These are phyloP conservation scores for Cephus spinipes DNA, from an alignment of 2,888 invertebrate genomes.

Conservation along the genomic window DNA sequence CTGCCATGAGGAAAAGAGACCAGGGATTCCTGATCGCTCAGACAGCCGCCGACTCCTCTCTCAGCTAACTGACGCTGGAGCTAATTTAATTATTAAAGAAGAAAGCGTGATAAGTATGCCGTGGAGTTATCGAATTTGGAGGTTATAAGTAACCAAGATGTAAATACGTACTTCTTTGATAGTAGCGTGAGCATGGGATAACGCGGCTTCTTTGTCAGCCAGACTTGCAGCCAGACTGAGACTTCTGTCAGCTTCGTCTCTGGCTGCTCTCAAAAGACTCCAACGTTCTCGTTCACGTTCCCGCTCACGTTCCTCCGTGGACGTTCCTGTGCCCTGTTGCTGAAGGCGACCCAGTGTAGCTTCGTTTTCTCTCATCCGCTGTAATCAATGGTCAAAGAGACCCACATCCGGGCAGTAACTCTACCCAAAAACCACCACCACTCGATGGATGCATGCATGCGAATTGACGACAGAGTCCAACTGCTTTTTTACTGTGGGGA, in stretches of 20 bases:
- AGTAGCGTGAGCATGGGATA: constrained; percentile 87
- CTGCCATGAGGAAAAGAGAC: constrained; percentile 75
- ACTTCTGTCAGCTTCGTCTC: constrained; percentile 91
- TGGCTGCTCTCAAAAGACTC: constrained; percentile 86
- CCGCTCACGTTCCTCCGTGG: constrained; percentile 81
- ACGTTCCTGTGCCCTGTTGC: constrained; percentile 89
- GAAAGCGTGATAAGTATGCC: not conserved
- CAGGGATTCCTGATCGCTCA: constrained; percentile 87
- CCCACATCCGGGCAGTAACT: constrained; percentile 63
- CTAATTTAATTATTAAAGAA: constrained; percentile 34
- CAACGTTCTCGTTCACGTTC: constrained; percentile 91
- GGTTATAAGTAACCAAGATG: not conserved
- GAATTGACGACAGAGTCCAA: not conserved
- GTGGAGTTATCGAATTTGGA: not conserved
- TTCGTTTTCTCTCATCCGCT: constrained; percentile 86
- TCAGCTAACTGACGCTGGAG: constrained; percentile 74
- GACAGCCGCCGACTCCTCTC: constrained; percentile 70
- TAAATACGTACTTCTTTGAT: constrained; percentile 77
- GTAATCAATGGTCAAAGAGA: constrained; percentile 62
- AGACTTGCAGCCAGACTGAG: constrained; percentile 88
- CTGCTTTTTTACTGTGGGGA: not conserved
- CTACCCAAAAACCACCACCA: constrained; percentile 55
- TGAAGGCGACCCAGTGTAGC: constrained; percentile 83
- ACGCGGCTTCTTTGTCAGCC: constrained; percentile 86
- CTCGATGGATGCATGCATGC: constrained; percentile 21